These are phyloP conservation scores for Macroramphosus scolopax DNA, from an alignment of 2,797 vertebrate genomes.

Conservation along the genomic window DNA sequence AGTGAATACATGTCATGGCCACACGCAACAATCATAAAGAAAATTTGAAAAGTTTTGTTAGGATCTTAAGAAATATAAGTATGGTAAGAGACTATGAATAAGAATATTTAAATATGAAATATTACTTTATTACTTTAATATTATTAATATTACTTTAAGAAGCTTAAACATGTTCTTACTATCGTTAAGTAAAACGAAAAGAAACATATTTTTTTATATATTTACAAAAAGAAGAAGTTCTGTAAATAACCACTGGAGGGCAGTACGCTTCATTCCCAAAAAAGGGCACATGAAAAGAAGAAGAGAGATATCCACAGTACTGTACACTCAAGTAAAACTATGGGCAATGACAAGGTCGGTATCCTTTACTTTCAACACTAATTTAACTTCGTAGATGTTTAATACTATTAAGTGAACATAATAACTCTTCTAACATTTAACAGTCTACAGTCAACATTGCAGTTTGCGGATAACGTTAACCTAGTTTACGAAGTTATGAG, in stretches of 20 bases:
- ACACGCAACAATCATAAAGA: too few species aligned
- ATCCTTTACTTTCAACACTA: neutral
- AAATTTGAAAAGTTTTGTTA: too few species aligned
- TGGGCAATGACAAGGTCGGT: constrained; percentile 66
- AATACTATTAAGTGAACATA: neutral
- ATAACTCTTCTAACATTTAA: neutral
- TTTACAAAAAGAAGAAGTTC: too few species aligned
- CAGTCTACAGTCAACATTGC: fast-evolving
- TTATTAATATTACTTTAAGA: too few species aligned
- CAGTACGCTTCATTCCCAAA: neutral
- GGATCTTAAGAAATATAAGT: too few species aligned
- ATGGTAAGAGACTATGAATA: too few species aligned
- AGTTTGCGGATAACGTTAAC: neutral
- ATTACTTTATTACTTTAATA: too few species aligned
- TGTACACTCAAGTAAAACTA: constrained; percentile 11
- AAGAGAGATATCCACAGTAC: neutral
- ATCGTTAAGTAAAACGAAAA: too few species aligned
- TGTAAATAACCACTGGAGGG: constrained; percentile 7
- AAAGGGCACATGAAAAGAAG: constrained; percentile 4
- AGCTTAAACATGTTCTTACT: too few species aligned
- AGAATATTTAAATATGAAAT: too few species aligned
- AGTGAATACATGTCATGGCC: too few species aligned
- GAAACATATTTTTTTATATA: too few species aligned
- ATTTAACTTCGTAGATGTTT: neutral
- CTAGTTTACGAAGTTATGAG: neutral